Conservation (phyloP, 37 sponge, comb jelly and placozoan genomes). For the Spongia lamella region DNA sequence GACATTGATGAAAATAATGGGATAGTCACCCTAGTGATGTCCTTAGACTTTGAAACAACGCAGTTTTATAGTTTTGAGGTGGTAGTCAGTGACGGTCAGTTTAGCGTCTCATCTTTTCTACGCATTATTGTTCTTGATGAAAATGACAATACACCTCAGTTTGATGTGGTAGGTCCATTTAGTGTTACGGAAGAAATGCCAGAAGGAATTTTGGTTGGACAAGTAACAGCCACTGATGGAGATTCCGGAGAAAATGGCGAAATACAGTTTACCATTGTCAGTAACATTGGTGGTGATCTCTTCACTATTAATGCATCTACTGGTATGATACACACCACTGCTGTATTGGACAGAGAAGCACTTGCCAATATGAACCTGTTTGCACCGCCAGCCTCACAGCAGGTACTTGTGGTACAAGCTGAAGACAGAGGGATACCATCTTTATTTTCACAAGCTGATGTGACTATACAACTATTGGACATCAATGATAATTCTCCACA, state of each 20-base stretch:
- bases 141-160: slow-evolving; percentile 49
- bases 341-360: slow-evolving; percentile 31
- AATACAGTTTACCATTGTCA: background rate
- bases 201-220: background rate
- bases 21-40: slow-evolving; percentile 1
- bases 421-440: slow-evolving; percentile 43
- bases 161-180: background rate
- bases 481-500: slow-evolving; percentile 63
- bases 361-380: background rate
- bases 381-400: background rate
- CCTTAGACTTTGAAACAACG: slow-evolving; percentile 42
- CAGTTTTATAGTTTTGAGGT: slow-evolving; percentile 15
- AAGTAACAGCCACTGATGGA: slow-evolving; percentile 24
- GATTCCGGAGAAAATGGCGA: background rate
- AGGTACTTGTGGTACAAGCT: too few species aligned
- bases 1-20: slow-evolving; percentile 28
- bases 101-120: slow-evolving; percentile 8
- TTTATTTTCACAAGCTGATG: slow-evolving; percentile 23
- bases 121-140: slow-evolving; percentile 33
- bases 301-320: slow-evolving; percentile 11
- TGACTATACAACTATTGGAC: slow-evolving; percentile 36
- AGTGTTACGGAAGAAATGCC: slow-evolving; percentile 9
- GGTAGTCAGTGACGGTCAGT: slow-evolving; percentile 16
- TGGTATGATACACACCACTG: slow-evolving; percentile 23
- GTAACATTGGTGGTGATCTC: too few species aligned